Conservation (phyloP, 2,797 vertebrate species). For the Sebastiscus albofasciatus region DNA sequence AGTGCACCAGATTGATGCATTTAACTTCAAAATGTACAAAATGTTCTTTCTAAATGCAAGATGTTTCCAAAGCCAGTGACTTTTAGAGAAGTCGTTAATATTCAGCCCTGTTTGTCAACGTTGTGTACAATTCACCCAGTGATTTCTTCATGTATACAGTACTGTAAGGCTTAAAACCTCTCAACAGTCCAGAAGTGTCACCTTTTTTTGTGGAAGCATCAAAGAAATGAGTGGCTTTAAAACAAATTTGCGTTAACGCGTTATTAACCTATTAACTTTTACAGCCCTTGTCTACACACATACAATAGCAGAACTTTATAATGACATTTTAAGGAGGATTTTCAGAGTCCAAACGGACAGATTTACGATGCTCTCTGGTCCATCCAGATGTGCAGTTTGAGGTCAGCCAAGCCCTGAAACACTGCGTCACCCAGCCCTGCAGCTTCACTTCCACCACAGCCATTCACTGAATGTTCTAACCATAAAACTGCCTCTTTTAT, state of each 20-base stretch:
- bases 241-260: background rate
- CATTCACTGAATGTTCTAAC: background rate
- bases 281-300: background rate
- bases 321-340: background rate
- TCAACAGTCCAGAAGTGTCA: background rate
- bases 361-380: slow-evolving; percentile 13
- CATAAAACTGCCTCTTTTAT: background rate
- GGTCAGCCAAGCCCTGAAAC: slow-evolving; percentile 37
- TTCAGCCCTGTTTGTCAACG: too few species aligned
- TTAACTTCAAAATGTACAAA: too few species aligned
- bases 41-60: too few species aligned
- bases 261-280: background rate
- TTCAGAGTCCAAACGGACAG: background rate
- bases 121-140: too few species aligned
- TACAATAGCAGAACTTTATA: fast-evolving
- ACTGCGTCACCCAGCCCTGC: background rate
- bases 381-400: slow-evolving; percentile 38
- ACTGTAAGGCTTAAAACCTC: too few species aligned
- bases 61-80: too few species aligned
- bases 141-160: too few species aligned
- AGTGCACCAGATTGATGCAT: too few species aligned
- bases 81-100: too few species aligned
- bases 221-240: background rate
- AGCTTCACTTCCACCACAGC: background rate
- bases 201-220: background rate